These are phyloP conservation scores for Hydrozoanthus tunicans DNA, from an alignment of 64 coral and sea anemone species.

Conservation along the genomic window DNA sequence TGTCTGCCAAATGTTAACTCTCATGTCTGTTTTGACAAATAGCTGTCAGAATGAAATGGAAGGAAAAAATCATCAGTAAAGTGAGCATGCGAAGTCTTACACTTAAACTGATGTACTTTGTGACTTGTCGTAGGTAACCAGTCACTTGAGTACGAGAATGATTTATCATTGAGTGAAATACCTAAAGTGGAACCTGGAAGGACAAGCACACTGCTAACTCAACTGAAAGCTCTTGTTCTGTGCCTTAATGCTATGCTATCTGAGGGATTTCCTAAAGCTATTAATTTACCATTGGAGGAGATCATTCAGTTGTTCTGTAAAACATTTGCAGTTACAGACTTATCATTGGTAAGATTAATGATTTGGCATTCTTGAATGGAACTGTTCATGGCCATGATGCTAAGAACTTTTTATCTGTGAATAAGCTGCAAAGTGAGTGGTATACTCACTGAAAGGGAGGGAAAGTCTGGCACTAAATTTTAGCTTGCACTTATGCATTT, in stretches of 20 bases:
- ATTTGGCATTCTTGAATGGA: too few relatives aligned
- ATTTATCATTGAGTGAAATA: constrained; percentile 40
- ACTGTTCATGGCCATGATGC: neutral
- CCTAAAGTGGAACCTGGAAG: constrained; percentile 56
- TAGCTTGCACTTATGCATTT: too few relatives aligned
- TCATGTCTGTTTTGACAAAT: too few relatives aligned
- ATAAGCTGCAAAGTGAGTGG: neutral
- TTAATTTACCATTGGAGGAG: constrained; percentile 40
- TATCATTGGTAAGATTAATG: constrained; percentile 34
- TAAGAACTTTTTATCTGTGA: neutral
- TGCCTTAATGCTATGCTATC: constrained; percentile 57
- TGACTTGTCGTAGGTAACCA: neutral
- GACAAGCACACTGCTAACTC: constrained; percentile 58
- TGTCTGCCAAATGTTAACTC: too few relatives aligned
- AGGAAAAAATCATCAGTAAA: too few relatives aligned
- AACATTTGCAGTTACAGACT: constrained; percentile 19
- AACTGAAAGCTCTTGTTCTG: constrained; percentile 15
- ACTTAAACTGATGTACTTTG: too few relatives aligned
- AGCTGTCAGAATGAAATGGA: too few relatives aligned
- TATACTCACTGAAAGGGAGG: neutral
- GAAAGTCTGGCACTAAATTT: neutral
- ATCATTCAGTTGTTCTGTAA: constrained; percentile 29
- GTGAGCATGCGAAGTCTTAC: too few relatives aligned
- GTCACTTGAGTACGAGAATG: neutral
- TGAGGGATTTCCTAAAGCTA: constrained; percentile 26